Base-by-base conservation (phyloP, 2,888 invertebrate species). In the Masnerella sp. region DNA sequence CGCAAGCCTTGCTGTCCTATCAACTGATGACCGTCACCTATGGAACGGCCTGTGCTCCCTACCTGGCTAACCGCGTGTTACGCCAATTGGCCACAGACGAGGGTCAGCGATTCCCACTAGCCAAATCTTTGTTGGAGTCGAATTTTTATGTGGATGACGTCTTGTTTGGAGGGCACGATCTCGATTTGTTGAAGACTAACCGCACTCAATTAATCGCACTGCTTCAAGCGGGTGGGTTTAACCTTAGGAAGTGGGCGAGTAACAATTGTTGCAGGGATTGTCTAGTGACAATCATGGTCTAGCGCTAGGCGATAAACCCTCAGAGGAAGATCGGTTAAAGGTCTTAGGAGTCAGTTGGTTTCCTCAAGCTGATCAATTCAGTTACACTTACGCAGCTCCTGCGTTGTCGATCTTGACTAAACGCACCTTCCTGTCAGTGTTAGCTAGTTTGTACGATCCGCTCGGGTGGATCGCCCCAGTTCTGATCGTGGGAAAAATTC, bases 101-200 rank as follows among this genome's bases (percentile, higher is more conserved):
- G 14, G 11, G 49, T 2, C 12, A 22, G 1, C 8, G 14, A 9
- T 51, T 14, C 9, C 51, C 51, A 0, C n/a, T 51, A 8, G 51
- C 36, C 0, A 4, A 12, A 1, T 0, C 20, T 2, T 0, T 51
- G 3, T n/a, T 51, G 0, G 5, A 15, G 2, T 1, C 18, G 2
- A 40, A 17, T 28, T 38, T 42, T 11, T 56, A 56, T 9, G 56
- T 56, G 0, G 56, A 56, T n/a, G 56, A 56, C 11, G 42, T 32
- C 0, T n/a, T 42, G 5, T 59, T 59, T 8, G 59, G 59, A 2
- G 25, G 3, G 12, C 14, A 36, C 8, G 36, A 36, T 7, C 4
- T 7, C 25, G 4, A 4, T 7, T 4, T 5, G 25, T 7, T 25
- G 7, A 25, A 5, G 4, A 4, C 4, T 7, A 25, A 4, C 7